Percentiles rank a stretch among this genome's conserved stretches.
These are phyloP conservation scores for Hydrolagus colliei DNA, from an alignment of 2,797 vertebrate species.

Conservation along the genomic window DNA sequence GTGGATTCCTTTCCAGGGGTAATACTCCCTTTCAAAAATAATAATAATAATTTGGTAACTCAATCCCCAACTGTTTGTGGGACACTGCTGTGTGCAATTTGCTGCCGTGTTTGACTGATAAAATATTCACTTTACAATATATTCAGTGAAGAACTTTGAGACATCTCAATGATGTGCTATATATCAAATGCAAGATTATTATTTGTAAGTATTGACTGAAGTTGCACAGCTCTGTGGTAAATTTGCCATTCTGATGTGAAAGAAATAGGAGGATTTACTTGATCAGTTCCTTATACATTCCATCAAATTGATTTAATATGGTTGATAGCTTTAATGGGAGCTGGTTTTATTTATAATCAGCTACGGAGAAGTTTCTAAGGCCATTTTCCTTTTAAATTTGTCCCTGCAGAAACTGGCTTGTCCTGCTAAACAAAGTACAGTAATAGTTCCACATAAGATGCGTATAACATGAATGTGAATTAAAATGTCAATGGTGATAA, in stretches of 20 bases:
- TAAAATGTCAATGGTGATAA: not conserved
- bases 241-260: slow-evolving; percentile 1
- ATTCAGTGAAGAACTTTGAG: too few species aligned
- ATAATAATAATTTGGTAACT: too few species aligned
- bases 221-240: not conserved
- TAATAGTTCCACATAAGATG: not conserved
- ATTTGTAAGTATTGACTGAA: too few species aligned
- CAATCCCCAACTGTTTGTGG: too few species aligned
- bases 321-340: not conserved
- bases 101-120: too few species aligned
- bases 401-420: not conserved
- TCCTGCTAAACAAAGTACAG: too few species aligned
- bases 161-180: too few species aligned
- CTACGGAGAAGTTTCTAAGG: not conserved
- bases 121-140: too few species aligned
- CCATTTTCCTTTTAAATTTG: not conserved
- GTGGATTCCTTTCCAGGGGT: too few species aligned
- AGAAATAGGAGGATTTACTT: not conserved
- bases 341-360: not conserved
- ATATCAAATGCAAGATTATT: too few species aligned
- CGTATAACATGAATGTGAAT: not conserved
- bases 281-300: slow-evolving; percentile 14
- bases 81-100: too few species aligned
- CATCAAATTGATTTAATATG: not conserved
- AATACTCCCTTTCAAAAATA: too few species aligned